Base-by-base conservation (phyloP, 2,113 vertebrate species). In the Brachyhypopomus occidentalis region DNA sequence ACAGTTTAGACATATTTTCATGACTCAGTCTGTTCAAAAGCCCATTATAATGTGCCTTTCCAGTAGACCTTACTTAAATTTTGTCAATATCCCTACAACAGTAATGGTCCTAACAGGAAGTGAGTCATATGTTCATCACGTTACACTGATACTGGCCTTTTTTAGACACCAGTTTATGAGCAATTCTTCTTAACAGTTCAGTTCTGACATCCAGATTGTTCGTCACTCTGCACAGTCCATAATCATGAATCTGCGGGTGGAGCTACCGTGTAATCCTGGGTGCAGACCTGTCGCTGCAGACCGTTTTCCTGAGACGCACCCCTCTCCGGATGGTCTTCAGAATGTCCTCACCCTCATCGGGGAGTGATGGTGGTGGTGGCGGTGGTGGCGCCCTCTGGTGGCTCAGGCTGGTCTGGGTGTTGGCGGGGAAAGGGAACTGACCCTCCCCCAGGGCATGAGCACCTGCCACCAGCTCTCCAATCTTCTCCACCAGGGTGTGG, bases 401-500 rank as follows among this genome's bases (percentile, higher is more conserved):
- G 63, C 52, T 17, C 41, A 75, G 63, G 19, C 20, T 22, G 17
- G 59, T 56, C 63, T 66, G 70, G 56, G 84, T 52, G 60, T 58
- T 59, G 84, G 83, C 7, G 84, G 95, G 94, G 88, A 98, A 98
- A 22, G 96, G 96, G 85, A 98, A 98, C 60, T 98, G 96, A 63
- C 96, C 96, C 86, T 99, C 97, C 0, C 96, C 97, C 30, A 99
- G 93, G 17, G 97, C 97, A 0, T 95, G 96, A 64, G 97, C 97
- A 0, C 96, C 95, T 0, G 97, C 97, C 83, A 96, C 97, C 90
- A 99, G 93, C 94, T 98, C 97, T 0, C 97, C 97, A 0, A 99
- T 98, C 95, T 98, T 98, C 90, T 98, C 97, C 85, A 98, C 97
- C 91, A 98, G 94, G 90, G 96, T 98, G 92, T 98, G 96, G 83